Evolutionary conservation across 2,797 vertebrate genomes (phyloP).

Genomic region (Paramormyrops hopkinsi): DNA sequence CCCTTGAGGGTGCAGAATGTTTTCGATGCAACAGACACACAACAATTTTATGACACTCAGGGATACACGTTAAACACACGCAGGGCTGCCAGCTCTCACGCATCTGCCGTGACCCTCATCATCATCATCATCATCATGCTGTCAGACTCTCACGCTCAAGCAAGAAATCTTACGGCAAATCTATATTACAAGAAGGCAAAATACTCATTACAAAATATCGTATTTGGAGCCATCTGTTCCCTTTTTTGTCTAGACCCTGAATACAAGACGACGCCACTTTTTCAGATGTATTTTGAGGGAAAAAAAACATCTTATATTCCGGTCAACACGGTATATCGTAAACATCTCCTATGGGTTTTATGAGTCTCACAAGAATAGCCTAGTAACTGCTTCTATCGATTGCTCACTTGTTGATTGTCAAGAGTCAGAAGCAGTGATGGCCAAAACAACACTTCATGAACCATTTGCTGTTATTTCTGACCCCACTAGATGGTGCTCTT

Average conservation of each 20-base stretch:
- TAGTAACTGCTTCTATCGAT: neutral
- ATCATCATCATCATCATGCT: too few species aligned
- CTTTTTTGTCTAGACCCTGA: neutral
- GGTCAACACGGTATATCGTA: neutral
- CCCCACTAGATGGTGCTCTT: neutral
- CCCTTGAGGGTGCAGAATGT: too few species aligned
- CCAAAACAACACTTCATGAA: neutral
- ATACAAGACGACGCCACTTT: neutral
- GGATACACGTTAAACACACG: too few species aligned
- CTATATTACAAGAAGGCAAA: neutral
- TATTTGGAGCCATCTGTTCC: neutral
- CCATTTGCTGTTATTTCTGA: neutral
- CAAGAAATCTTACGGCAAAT: neutral
- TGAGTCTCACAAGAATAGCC: neutral
- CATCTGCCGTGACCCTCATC: too few species aligned
- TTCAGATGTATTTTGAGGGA: too few species aligned
- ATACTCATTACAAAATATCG: neutral
- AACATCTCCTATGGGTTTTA: neutral
- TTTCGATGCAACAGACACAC: too few species aligned
- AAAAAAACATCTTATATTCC: neutral
- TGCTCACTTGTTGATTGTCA: neutral
- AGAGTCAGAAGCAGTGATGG: neutral
- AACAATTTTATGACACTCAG: too few species aligned
- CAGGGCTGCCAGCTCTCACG: too few species aligned
- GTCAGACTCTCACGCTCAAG: too few species aligned